Evolutionary conservation across 2,888 invertebrate species (phyloP).

Genomic region (Xanthorhoe spadicearia): DNA sequence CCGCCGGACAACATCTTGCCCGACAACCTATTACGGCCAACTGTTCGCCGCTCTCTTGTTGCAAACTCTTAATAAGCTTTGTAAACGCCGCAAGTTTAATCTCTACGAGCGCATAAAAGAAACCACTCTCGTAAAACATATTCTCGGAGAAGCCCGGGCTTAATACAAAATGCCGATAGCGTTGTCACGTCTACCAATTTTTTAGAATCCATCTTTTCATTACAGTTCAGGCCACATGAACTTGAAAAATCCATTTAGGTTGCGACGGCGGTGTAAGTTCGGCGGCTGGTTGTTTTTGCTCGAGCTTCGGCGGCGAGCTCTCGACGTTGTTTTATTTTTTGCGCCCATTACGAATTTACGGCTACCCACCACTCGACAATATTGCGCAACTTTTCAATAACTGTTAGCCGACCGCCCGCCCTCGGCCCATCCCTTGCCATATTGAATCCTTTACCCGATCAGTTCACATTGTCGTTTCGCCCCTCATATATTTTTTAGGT

Average conservation of each 20-base stretch:
- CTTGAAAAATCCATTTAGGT: constrained; percentile 76
- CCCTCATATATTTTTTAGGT: constrained; percentile 46
- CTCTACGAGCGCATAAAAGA: constrained; percentile 41
- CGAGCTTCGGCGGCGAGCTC: constrained; percentile 47
- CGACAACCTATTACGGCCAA: constrained; percentile 79
- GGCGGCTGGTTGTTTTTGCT: constrained; percentile 75
- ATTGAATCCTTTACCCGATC: constrained; percentile 78
- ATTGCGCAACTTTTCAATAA: constrained; percentile 85
- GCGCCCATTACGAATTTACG: constrained; percentile 83
- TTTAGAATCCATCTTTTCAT: constrained; percentile 39
- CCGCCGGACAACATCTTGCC: constrained; percentile 77
- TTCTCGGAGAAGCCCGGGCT: constrained; percentile 35
- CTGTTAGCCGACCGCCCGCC: constrained; percentile 69
- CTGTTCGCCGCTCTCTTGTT: constrained; percentile 66
- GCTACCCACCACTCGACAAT: constrained; percentile 79
- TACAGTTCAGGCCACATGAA: constrained; percentile 51
- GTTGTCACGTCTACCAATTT: constrained; percentile 36
- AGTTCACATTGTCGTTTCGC: constrained; percentile 58
- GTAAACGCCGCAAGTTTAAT: constrained; percentile 49
- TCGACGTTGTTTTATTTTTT: constrained; percentile 76
- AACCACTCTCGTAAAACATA: constrained; percentile 42
- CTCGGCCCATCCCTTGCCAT: constrained; percentile 68
- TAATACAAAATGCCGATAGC: constrained; percentile 35
- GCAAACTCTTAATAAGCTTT: constrained; percentile 63
- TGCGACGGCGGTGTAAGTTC: constrained; percentile 68